Evolutionary conservation across 2,888 invertebrate species (phyloP).

Genomic region (Himalopsyche tibetana): DNA sequence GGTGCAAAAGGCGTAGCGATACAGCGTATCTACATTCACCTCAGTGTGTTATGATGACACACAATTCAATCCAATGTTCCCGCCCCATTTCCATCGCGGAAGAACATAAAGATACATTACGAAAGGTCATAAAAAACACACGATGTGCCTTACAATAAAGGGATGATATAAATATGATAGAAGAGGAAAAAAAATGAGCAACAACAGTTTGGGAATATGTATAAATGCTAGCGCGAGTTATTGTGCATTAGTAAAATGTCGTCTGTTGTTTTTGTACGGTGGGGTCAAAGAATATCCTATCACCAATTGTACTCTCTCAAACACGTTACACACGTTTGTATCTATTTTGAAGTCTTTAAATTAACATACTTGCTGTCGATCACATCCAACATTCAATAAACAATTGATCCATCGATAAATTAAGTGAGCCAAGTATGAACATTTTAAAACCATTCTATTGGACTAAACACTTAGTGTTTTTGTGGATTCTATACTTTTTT

Average conservation of each 20-base stretch:
- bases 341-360: too few relatives aligned
- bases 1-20: background rate
- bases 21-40: background rate
- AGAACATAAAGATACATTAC: slow-evolving; percentile 66
- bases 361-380: too few relatives aligned
- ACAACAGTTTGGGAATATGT: slow-evolving; percentile 63
- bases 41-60: slow-evolving; percentile 49
- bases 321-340: too few relatives aligned
- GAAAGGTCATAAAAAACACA: slow-evolving; percentile 66
- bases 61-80: slow-evolving; percentile 65
- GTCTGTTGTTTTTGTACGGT: slow-evolving; percentile 50
- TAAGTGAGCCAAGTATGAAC: too few relatives aligned
- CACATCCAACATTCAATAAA: too few relatives aligned
- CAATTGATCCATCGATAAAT: too few relatives aligned
- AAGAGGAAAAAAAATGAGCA: slow-evolving; percentile 57
- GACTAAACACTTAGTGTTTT: too few relatives aligned
- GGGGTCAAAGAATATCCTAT: background rate
- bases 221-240: slow-evolving; percentile 64
- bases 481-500: too few relatives aligned
- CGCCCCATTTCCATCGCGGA: slow-evolving; percentile 64
- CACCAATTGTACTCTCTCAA: too few relatives aligned
- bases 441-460: too few relatives aligned
- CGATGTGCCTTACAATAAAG: slow-evolving; percentile 62
- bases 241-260: slow-evolving; percentile 64
- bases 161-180: slow-evolving; percentile 65